These are phyloP conservation scores for Coelopa pilipes DNA, from an alignment of 2,888 invertebrate genomes.

Conservation along the genomic window DNA sequence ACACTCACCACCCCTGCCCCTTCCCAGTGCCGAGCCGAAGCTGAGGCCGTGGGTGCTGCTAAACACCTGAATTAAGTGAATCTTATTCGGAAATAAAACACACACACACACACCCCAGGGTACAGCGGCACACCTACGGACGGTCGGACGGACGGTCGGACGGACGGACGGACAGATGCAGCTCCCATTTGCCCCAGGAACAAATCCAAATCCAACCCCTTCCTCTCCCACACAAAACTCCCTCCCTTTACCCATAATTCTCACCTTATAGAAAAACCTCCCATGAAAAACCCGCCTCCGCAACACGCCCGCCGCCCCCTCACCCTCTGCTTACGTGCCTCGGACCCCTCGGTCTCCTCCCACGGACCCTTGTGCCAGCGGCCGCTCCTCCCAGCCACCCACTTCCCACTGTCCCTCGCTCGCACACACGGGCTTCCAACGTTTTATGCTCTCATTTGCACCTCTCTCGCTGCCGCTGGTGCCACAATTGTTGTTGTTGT, in stretches of 20 bases:
- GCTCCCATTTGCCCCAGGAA: too few relatives aligned
- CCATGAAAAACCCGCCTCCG: too few relatives aligned
- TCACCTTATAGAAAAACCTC: background rate
- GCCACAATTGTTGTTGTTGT: too few relatives aligned
- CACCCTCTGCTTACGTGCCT: too few relatives aligned
- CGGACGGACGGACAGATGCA: too few relatives aligned
- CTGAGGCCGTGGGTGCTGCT: background rate
- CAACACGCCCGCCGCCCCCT: too few relatives aligned
- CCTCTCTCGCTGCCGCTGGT: background rate
- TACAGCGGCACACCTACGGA: too few relatives aligned
- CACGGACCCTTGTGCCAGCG: too few relatives aligned
- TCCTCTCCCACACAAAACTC: background rate
- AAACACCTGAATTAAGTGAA: constrained; percentile 35
- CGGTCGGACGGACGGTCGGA: too few relatives aligned
- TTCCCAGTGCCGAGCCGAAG: background rate
- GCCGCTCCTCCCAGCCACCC: background rate
- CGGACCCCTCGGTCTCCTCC: too few relatives aligned
- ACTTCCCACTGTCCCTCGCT: too few relatives aligned
- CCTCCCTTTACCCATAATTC: background rate
- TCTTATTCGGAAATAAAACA: background rate
- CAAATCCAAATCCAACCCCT: background rate
- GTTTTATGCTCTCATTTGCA: constrained; percentile 5
- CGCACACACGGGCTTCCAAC: background rate
- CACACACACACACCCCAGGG: background rate
- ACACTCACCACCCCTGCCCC: background rate